Evolutionary conservation across 2,888 invertebrate species (phyloP).

Genomic region (Microplitis deprimator): DNA sequence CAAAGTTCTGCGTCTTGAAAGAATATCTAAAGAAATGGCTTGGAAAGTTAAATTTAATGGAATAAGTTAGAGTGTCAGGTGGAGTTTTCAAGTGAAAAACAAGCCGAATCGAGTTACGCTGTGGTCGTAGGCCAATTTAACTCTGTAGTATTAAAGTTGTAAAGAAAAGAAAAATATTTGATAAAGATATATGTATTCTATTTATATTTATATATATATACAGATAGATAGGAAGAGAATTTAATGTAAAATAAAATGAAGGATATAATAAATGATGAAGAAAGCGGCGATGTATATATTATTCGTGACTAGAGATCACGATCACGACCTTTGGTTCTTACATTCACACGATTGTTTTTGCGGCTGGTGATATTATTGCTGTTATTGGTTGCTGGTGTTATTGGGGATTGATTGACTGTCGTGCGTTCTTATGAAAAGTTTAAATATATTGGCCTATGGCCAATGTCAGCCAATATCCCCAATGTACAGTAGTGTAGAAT

Average conservation of each 20-base stretch:
- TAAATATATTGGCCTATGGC: conserved; percentile 30
- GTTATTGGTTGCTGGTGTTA: not conserved
- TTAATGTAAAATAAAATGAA: conserved; percentile 12
- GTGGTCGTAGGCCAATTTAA: conserved; percentile 38
- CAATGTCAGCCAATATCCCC: conserved; percentile 26
- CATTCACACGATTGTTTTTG: conserved; percentile 49
- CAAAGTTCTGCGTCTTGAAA: conserved; percentile 17
- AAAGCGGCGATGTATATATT: conserved; percentile 21
- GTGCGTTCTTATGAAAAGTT: conserved; percentile 21
- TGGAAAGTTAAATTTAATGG: conserved; percentile 34
- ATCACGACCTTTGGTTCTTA: conserved; percentile 52
- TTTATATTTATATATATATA: not conserved
- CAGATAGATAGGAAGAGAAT: not conserved
- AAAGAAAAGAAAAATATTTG: conserved; percentile 17
- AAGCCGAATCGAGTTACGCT: conserved; percentile 36
- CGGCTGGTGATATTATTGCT: conserved; percentile 20
- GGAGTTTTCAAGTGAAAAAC: conserved; percentile 36
- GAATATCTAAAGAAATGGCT: conserved; percentile 23
- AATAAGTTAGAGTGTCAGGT: conserved; percentile 34
- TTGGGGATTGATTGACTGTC: conserved; percentile 51
- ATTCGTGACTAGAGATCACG: conserved; percentile 45
- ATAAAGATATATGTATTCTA: not conserved
- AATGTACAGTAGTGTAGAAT: not conserved
- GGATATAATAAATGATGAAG: conserved; percentile 23
- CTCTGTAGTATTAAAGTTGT: conserved; percentile 21